Conservation (phyloP, 2,797 vertebrate genomes). For the Parauchenoglanis ngamensis region DNA sequence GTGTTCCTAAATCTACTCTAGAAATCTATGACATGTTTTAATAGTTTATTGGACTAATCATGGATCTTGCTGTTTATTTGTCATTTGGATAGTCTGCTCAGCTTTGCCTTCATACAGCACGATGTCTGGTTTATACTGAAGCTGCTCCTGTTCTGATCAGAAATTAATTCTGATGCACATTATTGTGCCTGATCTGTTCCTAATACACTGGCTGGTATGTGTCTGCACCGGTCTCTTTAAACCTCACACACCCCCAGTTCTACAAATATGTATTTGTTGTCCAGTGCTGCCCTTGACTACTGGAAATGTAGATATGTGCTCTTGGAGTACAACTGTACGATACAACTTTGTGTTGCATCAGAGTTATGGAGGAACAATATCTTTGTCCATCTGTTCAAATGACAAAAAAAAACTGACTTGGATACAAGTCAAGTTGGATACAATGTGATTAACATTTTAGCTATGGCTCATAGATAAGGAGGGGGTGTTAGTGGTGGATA, state of each 20-base stretch:
- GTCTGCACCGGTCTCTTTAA: not conserved
- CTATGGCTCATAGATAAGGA: not conserved
- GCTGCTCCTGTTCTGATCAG: not conserved
- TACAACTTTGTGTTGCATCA: not conserved
- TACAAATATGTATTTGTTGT: not conserved
- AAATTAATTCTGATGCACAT: not conserved
- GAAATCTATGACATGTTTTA: not conserved
- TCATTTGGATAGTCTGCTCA: no score
- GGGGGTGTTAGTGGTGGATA: not conserved
- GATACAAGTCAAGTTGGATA: no score
- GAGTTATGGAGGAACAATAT: not conserved
- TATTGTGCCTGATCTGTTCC: no score
- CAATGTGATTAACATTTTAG: not conserved
- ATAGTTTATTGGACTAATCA: not conserved
- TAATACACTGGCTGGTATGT: not conserved
- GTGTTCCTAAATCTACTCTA: not conserved
- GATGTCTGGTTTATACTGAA: not conserved
- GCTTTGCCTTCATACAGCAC: no score
- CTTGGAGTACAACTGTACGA: not conserved
- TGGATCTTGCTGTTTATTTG: no score
- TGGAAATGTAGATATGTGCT: not conserved
- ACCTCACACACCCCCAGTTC: not conserved
- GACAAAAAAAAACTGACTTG: not conserved
- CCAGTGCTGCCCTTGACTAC: not conserved
- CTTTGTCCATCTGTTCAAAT: not conserved